phyloP scores from a whole-genome alignment of 1,140 invertebrate species.

The Drosophila gunungcola region DNA sequence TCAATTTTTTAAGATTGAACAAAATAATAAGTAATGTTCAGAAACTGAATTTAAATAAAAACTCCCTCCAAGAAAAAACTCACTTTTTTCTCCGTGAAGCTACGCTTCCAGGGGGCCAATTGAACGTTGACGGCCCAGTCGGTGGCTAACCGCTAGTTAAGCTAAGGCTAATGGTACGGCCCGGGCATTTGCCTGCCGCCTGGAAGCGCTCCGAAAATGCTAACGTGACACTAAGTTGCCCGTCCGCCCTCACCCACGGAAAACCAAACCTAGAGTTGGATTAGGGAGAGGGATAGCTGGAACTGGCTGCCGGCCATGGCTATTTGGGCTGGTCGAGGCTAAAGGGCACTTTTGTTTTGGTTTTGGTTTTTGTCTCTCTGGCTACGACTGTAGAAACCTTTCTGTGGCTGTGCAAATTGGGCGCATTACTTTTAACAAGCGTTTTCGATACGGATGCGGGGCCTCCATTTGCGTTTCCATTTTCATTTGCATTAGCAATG shows the following conservation, averaged over 20 bases:
- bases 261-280: conserved; percentile 4
- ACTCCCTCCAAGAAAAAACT: too few relatives aligned
- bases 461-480: conserved; percentile 62
- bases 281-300: conserved; percentile 9
- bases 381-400: conserved; percentile 10
- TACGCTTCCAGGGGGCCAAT: conserved; percentile 66
- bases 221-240: conserved; percentile 82
- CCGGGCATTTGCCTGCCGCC: conserved; percentile 59
- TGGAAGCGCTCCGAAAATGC: conserved; percentile 72
- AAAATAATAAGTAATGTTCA: neutral
- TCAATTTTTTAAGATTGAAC: neutral
- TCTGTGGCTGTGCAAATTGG: conserved; percentile 55
- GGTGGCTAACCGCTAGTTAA: conserved; percentile 75
- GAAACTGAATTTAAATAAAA: neutral
- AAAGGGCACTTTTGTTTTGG: conserved; percentile 79
- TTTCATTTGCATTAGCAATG: conserved; percentile 68
- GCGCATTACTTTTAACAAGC: conserved; percentile 78
- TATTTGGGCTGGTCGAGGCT: conserved; percentile 71
- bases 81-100: conserved; percentile 7
- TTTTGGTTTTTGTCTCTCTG: conserved; percentile 59
- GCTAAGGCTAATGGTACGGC: conserved; percentile 68
- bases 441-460: conserved; percentile 46
- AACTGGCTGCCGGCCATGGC: conserved; percentile 36
- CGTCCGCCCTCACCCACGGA: conserved; percentile 30
- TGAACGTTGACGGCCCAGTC: conserved; percentile 74